Percentiles rank a stretch among this genome's conserved stretches.
Conservation (phyloP, 2,888 invertebrate genomes). For the Nineta flava region DNA sequence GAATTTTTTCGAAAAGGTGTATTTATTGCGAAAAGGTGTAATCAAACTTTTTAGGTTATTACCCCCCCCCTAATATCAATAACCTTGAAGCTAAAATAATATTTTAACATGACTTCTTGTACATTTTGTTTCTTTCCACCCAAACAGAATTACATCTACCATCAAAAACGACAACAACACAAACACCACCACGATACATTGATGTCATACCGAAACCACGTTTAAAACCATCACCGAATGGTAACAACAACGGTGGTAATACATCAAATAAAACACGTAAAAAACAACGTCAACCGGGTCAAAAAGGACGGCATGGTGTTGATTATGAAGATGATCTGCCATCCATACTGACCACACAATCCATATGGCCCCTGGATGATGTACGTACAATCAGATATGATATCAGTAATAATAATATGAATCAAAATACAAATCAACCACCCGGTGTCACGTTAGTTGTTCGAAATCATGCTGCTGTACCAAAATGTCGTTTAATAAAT, state of each 20-base stretch:
- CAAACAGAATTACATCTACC: slow-evolving; percentile 24
- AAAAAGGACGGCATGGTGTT: slow-evolving; percentile 16
- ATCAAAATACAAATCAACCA: background rate
- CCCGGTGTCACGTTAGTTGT: background rate
- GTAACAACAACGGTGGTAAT: slow-evolving; percentile 5
- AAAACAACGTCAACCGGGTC: slow-evolving; percentile 16
- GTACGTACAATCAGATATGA: slow-evolving; percentile 4
- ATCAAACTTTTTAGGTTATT: too few species aligned
- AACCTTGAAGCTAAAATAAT: too few species aligned
- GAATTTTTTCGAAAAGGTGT: too few species aligned
- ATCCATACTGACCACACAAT: slow-evolving; percentile 14
- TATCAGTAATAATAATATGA: background rate
- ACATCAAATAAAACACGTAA: slow-evolving; percentile 11
- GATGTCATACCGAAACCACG: slow-evolving; percentile 23
- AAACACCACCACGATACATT: slow-evolving; percentile 21
- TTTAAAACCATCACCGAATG: slow-evolving; percentile 19
- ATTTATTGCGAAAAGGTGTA: too few species aligned
- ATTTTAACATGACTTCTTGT: too few species aligned
- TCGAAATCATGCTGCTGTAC: background rate
- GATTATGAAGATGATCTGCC: slow-evolving; percentile 19
- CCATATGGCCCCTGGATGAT: slow-evolving; percentile 8
- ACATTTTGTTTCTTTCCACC: too few species aligned
- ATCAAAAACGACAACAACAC: slow-evolving; percentile 26
- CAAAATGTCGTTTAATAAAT: background rate
- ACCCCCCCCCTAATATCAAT: too few species aligned